These are phyloP conservation scores for Atta cephalotes DNA, from an alignment of 1,140 invertebrate species.

Conservation along the genomic window DNA sequence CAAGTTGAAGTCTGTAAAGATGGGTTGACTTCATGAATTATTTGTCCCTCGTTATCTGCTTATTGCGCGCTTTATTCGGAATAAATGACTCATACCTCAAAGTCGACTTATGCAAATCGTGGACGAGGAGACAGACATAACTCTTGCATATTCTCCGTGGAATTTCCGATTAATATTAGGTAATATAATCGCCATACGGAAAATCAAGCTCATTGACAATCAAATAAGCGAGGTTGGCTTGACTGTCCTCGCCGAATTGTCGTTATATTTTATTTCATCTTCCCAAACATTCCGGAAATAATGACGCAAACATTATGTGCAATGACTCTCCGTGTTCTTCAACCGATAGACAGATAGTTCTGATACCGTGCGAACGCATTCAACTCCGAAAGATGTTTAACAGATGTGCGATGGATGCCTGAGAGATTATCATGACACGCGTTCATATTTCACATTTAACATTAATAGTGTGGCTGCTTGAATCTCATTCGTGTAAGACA, in stretches of 20 bases:
- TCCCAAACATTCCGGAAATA: background rate
- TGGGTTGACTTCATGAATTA: background rate
- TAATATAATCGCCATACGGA: background rate
- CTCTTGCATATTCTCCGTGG: background rate
- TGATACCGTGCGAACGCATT: background rate
- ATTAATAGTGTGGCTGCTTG: background rate
- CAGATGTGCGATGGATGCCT: constrained; percentile 30
- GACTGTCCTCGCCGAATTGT: constrained; percentile 11
- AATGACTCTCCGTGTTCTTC: constrained; percentile 3
- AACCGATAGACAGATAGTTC: background rate
- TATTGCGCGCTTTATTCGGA: constrained; percentile 29
- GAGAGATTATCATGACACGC: background rate
- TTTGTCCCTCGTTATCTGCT: constrained; percentile 9
- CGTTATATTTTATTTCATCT: background rate
- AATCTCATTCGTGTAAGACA: constrained; percentile 18
- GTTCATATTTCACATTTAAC: constrained; percentile 12
- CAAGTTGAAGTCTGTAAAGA: background rate
- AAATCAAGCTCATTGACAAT: background rate
- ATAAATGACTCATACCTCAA: constrained; percentile 45
- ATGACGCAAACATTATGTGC: background rate
- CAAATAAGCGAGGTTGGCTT: background rate
- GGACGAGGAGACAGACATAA: constrained; percentile 2
- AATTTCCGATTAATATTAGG: constrained; percentile 4
- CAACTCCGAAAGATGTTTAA: constrained; percentile 23
- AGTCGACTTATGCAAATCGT: constrained; percentile 34